Evolutionary conservation across 2,797 vertebrate species (phyloP).

Genomic region (Coregonus sp.): DNA sequence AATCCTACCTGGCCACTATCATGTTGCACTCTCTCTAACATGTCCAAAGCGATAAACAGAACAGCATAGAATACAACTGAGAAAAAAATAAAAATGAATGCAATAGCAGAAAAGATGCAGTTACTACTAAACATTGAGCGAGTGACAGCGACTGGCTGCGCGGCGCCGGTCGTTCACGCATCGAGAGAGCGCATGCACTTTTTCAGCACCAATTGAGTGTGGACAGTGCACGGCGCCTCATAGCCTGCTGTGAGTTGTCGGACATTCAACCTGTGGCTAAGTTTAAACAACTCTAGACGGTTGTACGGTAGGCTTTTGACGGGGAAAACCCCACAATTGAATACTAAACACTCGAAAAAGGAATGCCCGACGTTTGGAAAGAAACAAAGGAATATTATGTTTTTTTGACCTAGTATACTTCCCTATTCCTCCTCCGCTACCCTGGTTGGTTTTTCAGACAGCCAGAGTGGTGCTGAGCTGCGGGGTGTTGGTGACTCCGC

Average conservation of each 20-base stretch:
- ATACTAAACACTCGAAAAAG: not conserved
- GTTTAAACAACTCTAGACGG: constrained; percentile 15
- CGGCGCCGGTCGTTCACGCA: constrained; percentile 20
- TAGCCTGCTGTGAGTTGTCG: constrained; percentile 46
- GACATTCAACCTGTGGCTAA: constrained; percentile 78
- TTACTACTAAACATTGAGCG: not conserved
- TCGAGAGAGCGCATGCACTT: constrained; percentile 36
- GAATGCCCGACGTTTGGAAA: not conserved
- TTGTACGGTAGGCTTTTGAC: not conserved
- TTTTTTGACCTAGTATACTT: not conserved
- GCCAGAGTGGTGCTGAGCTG: not conserved
- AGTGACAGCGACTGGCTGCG: constrained; percentile 21
- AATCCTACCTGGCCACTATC: not conserved
- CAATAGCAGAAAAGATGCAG: not conserved
- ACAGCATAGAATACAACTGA: not conserved
- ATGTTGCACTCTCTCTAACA: not conserved
- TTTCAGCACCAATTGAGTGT: constrained; percentile 58
- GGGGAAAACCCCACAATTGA: not conserved
- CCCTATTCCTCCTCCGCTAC: not conserved
- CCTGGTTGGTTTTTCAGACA: not conserved
- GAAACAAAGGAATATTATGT: not conserved
- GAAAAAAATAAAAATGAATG: too few relatives aligned
- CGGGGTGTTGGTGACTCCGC: not conserved
- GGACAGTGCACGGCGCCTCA: constrained; percentile 64
- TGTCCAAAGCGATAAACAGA: not conserved